Conservation (phyloP, 2,797 vertebrate genomes). For the Streptopelia turtur region DNA sequence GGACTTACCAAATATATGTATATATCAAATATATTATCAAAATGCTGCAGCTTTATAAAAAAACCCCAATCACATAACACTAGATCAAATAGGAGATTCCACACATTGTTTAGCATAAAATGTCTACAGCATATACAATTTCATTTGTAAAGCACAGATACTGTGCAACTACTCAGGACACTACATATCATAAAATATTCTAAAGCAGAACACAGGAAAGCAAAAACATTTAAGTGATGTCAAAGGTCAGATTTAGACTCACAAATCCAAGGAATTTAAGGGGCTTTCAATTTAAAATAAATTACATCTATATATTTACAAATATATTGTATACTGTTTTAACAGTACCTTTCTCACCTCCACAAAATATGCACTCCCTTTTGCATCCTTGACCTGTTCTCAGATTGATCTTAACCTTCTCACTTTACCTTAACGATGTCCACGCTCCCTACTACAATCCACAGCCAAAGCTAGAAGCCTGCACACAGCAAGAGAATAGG, state of each 20-base stretch:
- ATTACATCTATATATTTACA: not conserved
- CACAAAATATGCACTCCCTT: slow-evolving; percentile 8
- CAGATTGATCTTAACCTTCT: not conserved
- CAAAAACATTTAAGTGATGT: not conserved
- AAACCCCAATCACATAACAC: not conserved
- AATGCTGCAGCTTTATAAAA: not conserved
- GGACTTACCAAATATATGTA: not conserved
- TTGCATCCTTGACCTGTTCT: not conserved
- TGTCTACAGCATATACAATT: not conserved
- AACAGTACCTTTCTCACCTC: slow-evolving; percentile 12
- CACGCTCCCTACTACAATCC: not conserved
- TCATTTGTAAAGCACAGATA: not conserved
- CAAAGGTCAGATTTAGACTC: not conserved
- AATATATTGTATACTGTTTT: not conserved
- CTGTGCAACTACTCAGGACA: not conserved
- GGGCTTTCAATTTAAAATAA: slow-evolving; percentile 6
- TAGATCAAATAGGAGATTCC: not conserved
- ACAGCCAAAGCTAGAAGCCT: not conserved
- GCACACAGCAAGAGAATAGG: not conserved
- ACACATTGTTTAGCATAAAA: not conserved
- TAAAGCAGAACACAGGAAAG: not conserved
- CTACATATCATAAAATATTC: not conserved
- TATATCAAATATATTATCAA: not conserved
- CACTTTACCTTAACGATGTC: not conserved
- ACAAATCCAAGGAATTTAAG: not conserved